Percentiles rank a stretch among this genome's conserved stretches.
Conservation (phyloP, 2,797 vertebrate species). For the Chiroxiphia lanceolata region DNA sequence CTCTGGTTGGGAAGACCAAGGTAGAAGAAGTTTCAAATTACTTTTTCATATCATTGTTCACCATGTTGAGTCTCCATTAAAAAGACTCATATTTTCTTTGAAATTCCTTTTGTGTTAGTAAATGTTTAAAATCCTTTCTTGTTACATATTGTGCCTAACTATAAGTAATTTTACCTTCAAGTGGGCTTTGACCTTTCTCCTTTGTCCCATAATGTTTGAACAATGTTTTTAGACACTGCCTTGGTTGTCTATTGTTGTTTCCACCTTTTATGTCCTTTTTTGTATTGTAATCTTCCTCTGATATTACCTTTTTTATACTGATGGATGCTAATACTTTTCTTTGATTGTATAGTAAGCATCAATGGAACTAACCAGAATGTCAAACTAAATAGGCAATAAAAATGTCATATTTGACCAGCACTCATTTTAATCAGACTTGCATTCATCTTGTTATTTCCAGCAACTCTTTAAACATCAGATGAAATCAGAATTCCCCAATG, state of each 20-base stretch:
- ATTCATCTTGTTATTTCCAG: constrained; percentile 26
- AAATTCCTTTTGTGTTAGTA: not conserved
- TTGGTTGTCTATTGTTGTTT: not conserved
- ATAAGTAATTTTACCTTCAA: not conserved
- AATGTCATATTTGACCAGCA: not conserved
- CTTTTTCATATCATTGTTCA: not conserved
- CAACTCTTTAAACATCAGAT: not conserved
- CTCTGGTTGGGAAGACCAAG: not conserved
- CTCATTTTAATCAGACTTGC: constrained; percentile 19
- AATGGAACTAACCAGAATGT: not conserved
- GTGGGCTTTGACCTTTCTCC: not conserved
- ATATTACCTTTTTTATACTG: not conserved
- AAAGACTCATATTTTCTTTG: not conserved
- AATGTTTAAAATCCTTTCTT: not conserved
- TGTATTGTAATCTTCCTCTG: not conserved
- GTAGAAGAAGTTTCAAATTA: not conserved
- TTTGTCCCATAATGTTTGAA: not conserved
- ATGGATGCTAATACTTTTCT: not conserved
- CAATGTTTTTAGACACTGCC: not conserved
- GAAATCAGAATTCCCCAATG: constrained; percentile 10
- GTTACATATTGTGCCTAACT: not conserved
- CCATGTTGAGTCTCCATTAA: not conserved
- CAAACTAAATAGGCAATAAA: not conserved
- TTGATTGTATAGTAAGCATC: not conserved
- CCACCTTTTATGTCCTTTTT: not conserved